phyloP scores from a whole-genome alignment of 2,797 vertebrate species.

The Channa striata region DNA sequence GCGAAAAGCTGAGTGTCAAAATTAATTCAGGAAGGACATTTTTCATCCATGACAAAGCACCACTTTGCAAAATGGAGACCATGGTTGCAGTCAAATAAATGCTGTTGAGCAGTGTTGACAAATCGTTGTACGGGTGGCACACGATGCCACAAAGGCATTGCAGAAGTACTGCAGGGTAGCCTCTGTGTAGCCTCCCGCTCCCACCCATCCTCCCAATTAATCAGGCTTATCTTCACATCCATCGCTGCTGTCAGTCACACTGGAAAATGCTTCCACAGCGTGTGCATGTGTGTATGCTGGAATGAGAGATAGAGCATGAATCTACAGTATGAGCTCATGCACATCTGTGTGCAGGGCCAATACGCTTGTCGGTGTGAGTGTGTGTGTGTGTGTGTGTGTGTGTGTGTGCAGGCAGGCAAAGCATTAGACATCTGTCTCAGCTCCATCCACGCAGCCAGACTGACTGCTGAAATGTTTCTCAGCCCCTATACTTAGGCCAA shows the following conservation, averaged over 20 bases:
- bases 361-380: not conserved
- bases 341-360: conserved; percentile 40
- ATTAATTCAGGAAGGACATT: conserved; percentile 56
- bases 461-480: conserved; percentile 35
- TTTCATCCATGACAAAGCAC: conserved; percentile 66
- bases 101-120: conserved; percentile 61
- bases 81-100: conserved; percentile 63
- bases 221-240: conserved; percentile 76
- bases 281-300: conserved; percentile 1
- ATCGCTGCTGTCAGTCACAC: conserved; percentile 69
- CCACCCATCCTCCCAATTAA: conserved; percentile 72
- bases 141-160: conserved; percentile 58
- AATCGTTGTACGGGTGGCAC: conserved; percentile 62
- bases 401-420: conserved; percentile 37
- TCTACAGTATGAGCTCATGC: conserved; percentile 21
- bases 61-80: conserved; percentile 64
- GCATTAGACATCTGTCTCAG: conserved; percentile 79
- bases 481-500: conserved; percentile 21
- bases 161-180: conserved; percentile 57
- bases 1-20: conserved; percentile 43
- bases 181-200: conserved; percentile 52
- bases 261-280: conserved; percentile 53
- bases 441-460: conserved; percentile 42
- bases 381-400: not conserved
- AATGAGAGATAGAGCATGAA: conserved; percentile 25